A percentile compares a stretch with the other conserved stretches of the same genome.
Conservation (phyloP, 2,113 vertebrate genomes). For the Bufo gargarizans region DNA sequence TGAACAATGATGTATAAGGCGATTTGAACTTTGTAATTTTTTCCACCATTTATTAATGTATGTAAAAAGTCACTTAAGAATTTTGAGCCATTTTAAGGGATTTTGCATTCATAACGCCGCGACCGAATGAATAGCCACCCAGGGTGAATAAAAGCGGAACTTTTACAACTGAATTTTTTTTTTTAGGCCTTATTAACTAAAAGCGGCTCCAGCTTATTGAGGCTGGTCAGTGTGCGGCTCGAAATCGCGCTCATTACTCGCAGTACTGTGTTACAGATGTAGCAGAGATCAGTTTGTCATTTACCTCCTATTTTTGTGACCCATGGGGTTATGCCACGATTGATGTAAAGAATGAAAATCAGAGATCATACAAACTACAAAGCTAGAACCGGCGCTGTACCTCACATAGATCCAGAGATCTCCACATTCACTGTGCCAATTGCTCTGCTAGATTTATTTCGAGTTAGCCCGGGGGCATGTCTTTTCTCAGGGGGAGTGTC, state of each 20-base stretch:
- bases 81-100: background rate
- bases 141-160: conserved; percentile 5
- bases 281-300: background rate
- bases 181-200: background rate
- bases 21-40: background rate
- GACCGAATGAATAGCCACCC: conserved; percentile 9
- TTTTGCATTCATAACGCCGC: background rate
- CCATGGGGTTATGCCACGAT: too few species aligned
- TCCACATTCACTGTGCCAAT: too few species aligned
- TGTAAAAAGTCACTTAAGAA: conserved; percentile 5
- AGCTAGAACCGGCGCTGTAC: too few species aligned
- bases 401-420: too few species aligned
- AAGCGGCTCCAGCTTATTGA: background rate
- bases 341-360: too few species aligned
- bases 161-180: background rate
- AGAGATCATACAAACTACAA: too few species aligned
- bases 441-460: too few species aligned
- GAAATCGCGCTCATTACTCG: conserved; percentile 2
- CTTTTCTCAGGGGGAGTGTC: too few species aligned
- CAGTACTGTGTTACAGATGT: background rate
- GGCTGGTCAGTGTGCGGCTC: background rate
- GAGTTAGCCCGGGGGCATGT: too few species aligned
- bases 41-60: background rate
- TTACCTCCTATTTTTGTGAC: background rate
- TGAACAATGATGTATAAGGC: background rate